Base-by-base conservation (phyloP, 2,888 invertebrate genomes). In the Ectemnius cavifrons region DNA sequence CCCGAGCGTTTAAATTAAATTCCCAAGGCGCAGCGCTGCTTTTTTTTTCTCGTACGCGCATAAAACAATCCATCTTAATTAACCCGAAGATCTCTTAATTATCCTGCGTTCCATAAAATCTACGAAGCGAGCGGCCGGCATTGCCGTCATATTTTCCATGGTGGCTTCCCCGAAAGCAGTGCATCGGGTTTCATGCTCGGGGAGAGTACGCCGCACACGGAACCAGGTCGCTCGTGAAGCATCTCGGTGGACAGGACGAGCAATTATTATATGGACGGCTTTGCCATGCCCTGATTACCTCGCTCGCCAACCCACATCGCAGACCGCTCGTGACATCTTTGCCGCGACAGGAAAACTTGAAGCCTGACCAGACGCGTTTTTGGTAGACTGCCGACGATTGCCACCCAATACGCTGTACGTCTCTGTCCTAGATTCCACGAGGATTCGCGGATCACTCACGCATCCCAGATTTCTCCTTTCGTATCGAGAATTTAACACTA, bases 161-260 rank as follows among this genome's bases (percentile, higher is more conserved):
- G 52, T 52, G 52, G n/a, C 4, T 13, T 52, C 1, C 23, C 11
- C 16, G 52, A 16, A 11, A 52, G n/a, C n/a, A 16, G 16, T 52
- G 52, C 52, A 52, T 52, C 6, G 52, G 14, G 52, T 16, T 52
- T 52, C 52, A 52, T 16, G 52, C 52, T 52, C 52, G 52, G 16
- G n/a, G 52, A 52, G 52, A 52, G 52, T 52, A 5, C 52, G 16
- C 4, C 8, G 8, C 52, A 13, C 52, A 58, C 72, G 73, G 72
- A 87, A 85, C 73, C 83, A 82, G 86, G 86, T 82, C 85, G 84
- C 67, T 71, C 80, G 82, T 78, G 80, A 85, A 82, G 74, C 80
- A 80, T 77, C 81, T 73, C 71, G 64, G 67, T 20, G 78, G 70
- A 65, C 67, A 75, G 63, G 71, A 71, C 62, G 73, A 78, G 71